Percentiles rank a stretch among this genome's conserved stretches.
Evolutionary conservation across 1,140 invertebrate genomes (phyloP).

Genomic region (Magallana ariakensis): DNA sequence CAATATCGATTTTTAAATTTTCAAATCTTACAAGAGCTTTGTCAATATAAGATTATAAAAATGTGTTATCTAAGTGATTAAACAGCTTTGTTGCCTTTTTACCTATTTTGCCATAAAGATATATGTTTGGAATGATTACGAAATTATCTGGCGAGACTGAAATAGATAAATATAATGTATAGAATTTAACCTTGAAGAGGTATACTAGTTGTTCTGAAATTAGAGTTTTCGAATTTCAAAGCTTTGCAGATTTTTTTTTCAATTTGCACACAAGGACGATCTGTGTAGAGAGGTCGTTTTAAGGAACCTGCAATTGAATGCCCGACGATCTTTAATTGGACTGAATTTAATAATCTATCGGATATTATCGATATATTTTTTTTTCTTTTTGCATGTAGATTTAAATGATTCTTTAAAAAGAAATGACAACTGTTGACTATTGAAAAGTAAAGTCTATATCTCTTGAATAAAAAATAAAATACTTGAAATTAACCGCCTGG

Average conservation of each 20-base stretch:
- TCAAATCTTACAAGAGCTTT: conserved; percentile 13
- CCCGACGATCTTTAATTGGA: not conserved
- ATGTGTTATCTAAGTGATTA: conserved; percentile 32
- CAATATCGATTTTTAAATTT: conserved; percentile 23
- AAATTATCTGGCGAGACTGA: too few species aligned
- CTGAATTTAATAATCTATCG: not conserved
- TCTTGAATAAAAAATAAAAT: not conserved
- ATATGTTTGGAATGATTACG: too few species aligned
- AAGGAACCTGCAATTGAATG: not conserved
- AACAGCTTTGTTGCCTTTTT: not conserved
- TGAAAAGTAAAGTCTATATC: not conserved
- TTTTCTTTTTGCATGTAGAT: not conserved
- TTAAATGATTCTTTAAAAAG: conserved; percentile 18
- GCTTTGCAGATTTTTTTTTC: too few species aligned
- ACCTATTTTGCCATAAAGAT: not conserved
- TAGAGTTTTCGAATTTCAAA: not conserved
- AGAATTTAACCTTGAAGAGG: too few species aligned
- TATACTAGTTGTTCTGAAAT: too few species aligned
- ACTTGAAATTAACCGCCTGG: conserved; percentile 2
- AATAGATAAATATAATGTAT: too few species aligned
- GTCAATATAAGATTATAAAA: conserved; percentile 25
- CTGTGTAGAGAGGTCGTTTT: not conserved
- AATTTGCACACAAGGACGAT: too few species aligned
- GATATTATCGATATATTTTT: not conserved
- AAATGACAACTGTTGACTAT: conserved; percentile 5